Percentiles rank a stretch among this genome's conserved stretches.
phyloP scores from a whole-genome alignment of 30 jellyfish, hydroid and myxozoan species.

The Sanderia malayensis region DNA sequence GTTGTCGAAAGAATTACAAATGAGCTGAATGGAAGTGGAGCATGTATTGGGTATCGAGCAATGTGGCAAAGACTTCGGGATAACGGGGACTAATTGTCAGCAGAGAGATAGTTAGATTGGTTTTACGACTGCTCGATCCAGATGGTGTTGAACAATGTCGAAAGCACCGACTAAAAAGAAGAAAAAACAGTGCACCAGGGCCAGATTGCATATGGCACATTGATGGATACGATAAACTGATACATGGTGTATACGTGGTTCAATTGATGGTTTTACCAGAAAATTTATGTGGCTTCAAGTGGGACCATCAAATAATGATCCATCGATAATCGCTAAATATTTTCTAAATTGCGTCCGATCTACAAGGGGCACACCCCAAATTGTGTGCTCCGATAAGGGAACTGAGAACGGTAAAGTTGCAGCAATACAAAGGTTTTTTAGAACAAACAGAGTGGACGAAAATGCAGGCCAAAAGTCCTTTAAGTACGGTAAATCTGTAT shows the following conservation, averaged over 20 bases:
- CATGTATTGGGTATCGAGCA: constrained; percentile 28
- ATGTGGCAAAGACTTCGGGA: too few species aligned
- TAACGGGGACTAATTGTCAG: constrained; percentile 22
- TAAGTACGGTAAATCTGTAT: constrained; percentile 15
- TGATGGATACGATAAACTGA: constrained; percentile 43
- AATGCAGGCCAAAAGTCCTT: constrained; percentile 23
- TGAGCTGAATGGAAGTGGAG: constrained; percentile 35
- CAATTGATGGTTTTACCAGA: constrained; percentile 43
- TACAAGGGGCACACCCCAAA: neutral
- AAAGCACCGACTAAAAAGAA: constrained; percentile 15
- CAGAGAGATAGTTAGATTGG: constrained; percentile 31
- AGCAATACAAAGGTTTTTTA: constrained; percentile 34
- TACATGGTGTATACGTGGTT: constrained; percentile 31
- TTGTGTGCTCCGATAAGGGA: constrained; percentile 37
- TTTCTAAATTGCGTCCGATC: constrained; percentile 2
- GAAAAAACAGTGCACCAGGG: constrained; percentile 12
- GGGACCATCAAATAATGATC: constrained; percentile 22
- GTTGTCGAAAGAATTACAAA: constrained; percentile 3
- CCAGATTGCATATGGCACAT: constrained; percentile 49
- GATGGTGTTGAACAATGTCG: constrained; percentile 44
- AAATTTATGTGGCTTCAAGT: constrained; percentile 38
- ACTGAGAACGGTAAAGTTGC: constrained; percentile 30
- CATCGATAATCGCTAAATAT: constrained; percentile 14
- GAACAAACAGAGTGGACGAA: neutral
- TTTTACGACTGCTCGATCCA: constrained; percentile 21